phyloP scores from a whole-genome alignment of 2,797 vertebrate species.

The Gymnothorax javanicus region DNA sequence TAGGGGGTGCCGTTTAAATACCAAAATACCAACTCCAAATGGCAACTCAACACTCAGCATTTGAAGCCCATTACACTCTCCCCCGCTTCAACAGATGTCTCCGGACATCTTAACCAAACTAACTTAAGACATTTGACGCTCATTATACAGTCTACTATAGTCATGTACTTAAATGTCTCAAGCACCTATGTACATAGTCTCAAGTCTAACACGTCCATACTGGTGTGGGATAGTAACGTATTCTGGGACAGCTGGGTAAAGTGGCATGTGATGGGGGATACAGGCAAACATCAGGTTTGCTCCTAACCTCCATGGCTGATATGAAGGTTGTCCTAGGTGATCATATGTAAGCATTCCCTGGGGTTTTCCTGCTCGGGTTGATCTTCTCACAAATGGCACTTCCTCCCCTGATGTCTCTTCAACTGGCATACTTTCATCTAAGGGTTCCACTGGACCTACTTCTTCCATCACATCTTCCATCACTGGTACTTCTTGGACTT shows the following conservation, averaged over 20 bases:
- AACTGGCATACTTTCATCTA: not conserved
- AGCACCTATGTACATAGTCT: not conserved
- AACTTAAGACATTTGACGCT: not conserved
- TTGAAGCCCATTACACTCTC: too few species aligned
- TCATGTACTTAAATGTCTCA: not conserved
- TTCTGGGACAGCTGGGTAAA: not conserved
- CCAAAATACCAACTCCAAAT: too few species aligned
- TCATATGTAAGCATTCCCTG: not conserved
- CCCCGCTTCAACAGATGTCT: not conserved
- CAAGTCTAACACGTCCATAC: not conserved
- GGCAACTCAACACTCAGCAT: too few species aligned
- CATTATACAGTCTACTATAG: not conserved
- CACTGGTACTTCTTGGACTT: not conserved
- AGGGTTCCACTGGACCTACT: not conserved
- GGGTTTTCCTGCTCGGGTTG: not conserved
- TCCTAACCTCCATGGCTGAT: not conserved
- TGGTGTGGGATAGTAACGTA: not conserved
- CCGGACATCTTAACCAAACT: not conserved
- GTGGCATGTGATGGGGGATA: not conserved
- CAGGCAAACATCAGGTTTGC: not conserved
- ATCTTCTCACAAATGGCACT: not conserved
- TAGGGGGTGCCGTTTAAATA: too few species aligned
- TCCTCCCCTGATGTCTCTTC: not conserved
- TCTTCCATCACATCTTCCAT: not conserved
- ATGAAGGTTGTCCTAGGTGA: not conserved